Evolutionary conservation across 2,888 invertebrate genomes (phyloP).

Genomic region (Xestoiulus laeticollis): DNA sequence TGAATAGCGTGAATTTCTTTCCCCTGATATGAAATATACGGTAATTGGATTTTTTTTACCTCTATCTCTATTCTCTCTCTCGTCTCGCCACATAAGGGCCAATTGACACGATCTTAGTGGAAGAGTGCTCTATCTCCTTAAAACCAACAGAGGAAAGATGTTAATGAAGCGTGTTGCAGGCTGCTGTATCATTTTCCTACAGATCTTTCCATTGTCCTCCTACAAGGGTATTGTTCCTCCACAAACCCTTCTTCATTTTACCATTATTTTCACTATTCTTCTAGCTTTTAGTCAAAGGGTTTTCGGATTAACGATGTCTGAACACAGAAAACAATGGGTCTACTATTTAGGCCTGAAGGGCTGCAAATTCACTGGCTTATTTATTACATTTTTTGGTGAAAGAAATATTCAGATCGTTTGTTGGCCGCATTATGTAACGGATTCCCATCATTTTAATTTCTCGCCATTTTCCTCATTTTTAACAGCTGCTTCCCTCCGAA

Average conservation of each 20-base stretch:
- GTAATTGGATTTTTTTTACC: constrained; percentile 7
- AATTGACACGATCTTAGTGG: constrained; percentile 5
- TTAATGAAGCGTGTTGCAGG: constrained; percentile 1
- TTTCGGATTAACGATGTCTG: not conserved
- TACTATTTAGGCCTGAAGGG: not conserved
- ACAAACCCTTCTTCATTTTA: not conserved
- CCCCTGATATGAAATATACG: constrained; percentile 16
- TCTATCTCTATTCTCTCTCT: not conserved
- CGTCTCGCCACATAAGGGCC: constrained; percentile 16
- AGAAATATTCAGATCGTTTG: not conserved
- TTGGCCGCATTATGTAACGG: not conserved
- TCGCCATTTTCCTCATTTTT: not conserved
- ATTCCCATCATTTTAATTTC: constrained; percentile 15
- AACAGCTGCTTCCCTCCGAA: not conserved
- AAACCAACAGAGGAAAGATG: not conserved
- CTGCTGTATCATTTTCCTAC: constrained; percentile 5
- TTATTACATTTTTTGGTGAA: not conserved
- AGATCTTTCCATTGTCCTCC: not conserved
- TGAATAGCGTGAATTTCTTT: not conserved
- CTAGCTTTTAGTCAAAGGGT: not conserved
- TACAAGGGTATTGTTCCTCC: not conserved
- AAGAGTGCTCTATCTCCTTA: constrained; percentile 14
- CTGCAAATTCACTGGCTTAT: not conserved
- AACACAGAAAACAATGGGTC: not conserved
- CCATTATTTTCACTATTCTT: not conserved